A percentile compares a stretch with the other conserved stretches of the same genome.
These are phyloP conservation scores for Rhabdomys dilectus DNA, from an alignment of 2,113 vertebrate species.

Conservation along the genomic window DNA sequence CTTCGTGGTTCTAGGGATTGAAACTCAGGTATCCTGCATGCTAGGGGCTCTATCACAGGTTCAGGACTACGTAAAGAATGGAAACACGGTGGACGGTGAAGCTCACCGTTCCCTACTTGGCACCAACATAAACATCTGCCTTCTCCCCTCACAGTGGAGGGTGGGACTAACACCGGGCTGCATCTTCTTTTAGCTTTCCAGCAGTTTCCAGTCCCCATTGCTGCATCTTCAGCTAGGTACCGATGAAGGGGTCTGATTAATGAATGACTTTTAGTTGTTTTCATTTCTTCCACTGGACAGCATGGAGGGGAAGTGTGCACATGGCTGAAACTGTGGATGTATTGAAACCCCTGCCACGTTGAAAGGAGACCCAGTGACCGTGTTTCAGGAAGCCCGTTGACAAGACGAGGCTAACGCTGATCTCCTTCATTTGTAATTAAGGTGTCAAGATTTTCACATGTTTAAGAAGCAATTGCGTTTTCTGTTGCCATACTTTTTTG, in stretches of 20 bases:
- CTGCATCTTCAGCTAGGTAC: constrained; percentile 54
- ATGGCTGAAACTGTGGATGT: neutral
- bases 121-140: neutral
- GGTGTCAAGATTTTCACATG: neutral
- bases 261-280: constrained; percentile 49
- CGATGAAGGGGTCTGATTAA: constrained; percentile 28
- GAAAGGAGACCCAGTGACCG: neutral
- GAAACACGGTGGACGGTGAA: neutral
- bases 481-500: neutral
- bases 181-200: neutral
- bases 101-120: neutral
- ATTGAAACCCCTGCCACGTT: neutral
- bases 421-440: neutral
- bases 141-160: neutral
- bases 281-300: neutral
- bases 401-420: neutral
- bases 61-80: neutral
- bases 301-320: neutral
- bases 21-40: neutral
- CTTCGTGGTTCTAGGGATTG: neutral
- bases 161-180: neutral
- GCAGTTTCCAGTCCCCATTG: neutral
- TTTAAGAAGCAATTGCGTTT: neutral
- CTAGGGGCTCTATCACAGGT: neutral
- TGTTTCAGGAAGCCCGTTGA: neutral